Conservation (phyloP, 2,797 vertebrate genomes). For the Thunnus albacares region DNA sequence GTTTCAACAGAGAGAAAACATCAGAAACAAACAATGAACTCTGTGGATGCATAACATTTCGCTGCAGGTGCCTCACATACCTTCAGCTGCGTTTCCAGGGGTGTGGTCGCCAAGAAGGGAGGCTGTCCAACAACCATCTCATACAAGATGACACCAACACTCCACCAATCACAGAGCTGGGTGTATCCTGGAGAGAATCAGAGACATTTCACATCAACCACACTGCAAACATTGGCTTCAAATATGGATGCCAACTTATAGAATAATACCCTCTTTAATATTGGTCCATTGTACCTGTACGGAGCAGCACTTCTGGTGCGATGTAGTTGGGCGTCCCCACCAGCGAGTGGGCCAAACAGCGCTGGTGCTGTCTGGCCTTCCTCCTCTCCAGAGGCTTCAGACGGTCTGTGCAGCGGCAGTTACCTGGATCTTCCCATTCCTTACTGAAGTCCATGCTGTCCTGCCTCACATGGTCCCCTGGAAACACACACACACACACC, state of each 20-base stretch:
- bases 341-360: constrained; percentile 96
- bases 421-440: constrained; percentile 95
- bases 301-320: constrained; percentile 94
- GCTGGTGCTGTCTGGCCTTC: constrained; percentile 96
- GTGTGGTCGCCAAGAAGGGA: constrained; percentile 95
- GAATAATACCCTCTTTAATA: too few relatives aligned
- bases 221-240: not conserved
- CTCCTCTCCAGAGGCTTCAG: constrained; percentile 95
- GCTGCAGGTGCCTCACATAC: constrained; percentile 78
- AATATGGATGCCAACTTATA: too few relatives aligned
- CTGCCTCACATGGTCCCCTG: constrained; percentile 96
- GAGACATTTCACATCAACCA: not conserved
- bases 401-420: constrained; percentile 94
- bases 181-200: constrained; percentile 90
- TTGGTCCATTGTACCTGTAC: constrained; percentile 88
- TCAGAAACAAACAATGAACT: not conserved
- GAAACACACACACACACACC: not conserved
- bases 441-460: constrained; percentile 99
- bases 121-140: constrained; percentile 99
- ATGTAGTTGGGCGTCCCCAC: constrained; percentile 99
- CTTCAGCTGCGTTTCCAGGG: constrained; percentile 98
- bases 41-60: not conserved
- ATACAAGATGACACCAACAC: constrained; percentile 98
- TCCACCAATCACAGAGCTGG: constrained; percentile 99
- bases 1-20: constrained; percentile 21